Evolutionary conservation across 2,888 invertebrate species (phyloP).

Genomic region (Melikaiella ostensackeni): DNA sequence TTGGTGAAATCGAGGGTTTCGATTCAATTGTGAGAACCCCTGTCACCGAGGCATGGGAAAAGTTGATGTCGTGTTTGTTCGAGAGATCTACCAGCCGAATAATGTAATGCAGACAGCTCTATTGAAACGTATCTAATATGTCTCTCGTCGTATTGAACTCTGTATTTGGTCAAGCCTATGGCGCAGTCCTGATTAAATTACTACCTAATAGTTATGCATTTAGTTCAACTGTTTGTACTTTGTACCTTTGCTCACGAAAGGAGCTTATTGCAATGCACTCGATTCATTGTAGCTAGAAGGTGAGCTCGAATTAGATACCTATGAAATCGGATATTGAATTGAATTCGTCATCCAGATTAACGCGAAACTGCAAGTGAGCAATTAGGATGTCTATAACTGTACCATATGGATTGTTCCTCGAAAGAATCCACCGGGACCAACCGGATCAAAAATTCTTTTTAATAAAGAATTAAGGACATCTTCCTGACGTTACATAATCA

Average conservation of each 20-base stretch:
- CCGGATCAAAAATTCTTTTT: too few species aligned
- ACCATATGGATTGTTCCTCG: background rate
- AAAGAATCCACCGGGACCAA: background rate
- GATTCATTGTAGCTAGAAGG: background rate
- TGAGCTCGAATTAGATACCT: background rate
- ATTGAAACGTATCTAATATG: conserved; percentile 75
- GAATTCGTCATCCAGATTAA: conserved; percentile 13
- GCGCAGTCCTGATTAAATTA: conserved; percentile 72
- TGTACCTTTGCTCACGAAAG: conserved; percentile 32
- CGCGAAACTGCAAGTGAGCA: background rate
- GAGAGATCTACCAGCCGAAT: conserved; percentile 74
- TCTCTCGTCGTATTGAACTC: conserved; percentile 69
- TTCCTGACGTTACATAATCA: too few species aligned
- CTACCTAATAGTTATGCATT: conserved; percentile 43
- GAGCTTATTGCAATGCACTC: conserved; percentile 31
- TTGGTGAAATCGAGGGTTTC: conserved; percentile 43
- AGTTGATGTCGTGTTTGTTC: conserved; percentile 75
- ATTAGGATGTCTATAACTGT: background rate
- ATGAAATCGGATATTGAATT: conserved; percentile 21
- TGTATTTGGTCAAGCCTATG: conserved; percentile 67
- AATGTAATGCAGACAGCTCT: conserved; percentile 73
- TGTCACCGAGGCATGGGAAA: conserved; percentile 72
- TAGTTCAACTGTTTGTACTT: conserved; percentile 25
- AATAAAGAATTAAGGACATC: too few species aligned
- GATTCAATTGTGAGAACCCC: conserved; percentile 66